These are phyloP conservation scores for Poecilia velifera DNA, from an alignment of 2,797 vertebrate species.

Conservation along the genomic window DNA sequence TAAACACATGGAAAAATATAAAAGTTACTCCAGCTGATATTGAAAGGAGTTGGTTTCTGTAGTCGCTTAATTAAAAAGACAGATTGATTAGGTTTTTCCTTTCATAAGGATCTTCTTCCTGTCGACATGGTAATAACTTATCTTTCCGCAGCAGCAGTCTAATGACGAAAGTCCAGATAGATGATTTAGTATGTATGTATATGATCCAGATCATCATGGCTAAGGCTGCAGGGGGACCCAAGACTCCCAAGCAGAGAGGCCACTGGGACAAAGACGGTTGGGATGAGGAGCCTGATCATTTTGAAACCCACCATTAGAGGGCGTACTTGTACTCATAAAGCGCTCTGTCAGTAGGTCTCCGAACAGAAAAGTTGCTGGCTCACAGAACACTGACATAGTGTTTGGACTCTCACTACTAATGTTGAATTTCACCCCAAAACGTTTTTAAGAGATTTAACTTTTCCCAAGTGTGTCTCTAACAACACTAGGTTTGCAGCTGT, in stretches of 20 bases:
- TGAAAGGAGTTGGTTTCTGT: background rate
- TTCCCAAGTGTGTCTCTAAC: constrained; percentile 13
- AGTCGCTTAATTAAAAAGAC: background rate
- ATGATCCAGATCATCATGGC: constrained; percentile 93
- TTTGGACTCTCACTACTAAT: constrained; percentile 68
- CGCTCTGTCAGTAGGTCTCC: constrained; percentile 73
- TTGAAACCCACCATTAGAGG: constrained; percentile 84
- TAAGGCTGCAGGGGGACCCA: constrained; percentile 93
- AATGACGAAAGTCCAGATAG: constrained; percentile 12
- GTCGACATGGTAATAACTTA: background rate
- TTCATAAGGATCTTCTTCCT: background rate
- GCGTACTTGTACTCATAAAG: constrained; percentile 46
- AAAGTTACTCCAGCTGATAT: background rate
- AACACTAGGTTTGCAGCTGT: background rate
- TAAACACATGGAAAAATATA: background rate
- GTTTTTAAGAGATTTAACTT: background rate
- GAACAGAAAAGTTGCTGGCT: constrained; percentile 38
- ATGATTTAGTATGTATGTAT: constrained; percentile 48
- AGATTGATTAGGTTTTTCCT: background rate
- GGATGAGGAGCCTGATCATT: constrained; percentile 87
- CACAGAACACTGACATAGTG: background rate
- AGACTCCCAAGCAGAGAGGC: constrained; percentile 89
- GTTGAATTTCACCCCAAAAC: constrained; percentile 27
- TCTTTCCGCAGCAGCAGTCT: constrained; percentile 4
- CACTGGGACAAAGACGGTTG: constrained; percentile 93